A percentile compares a stretch with the other conserved stretches of the same genome.
These are phyloP conservation scores for Bathynomus jamesi DNA, from an alignment of 1,140 invertebrate species.

Conservation along the genomic window DNA sequence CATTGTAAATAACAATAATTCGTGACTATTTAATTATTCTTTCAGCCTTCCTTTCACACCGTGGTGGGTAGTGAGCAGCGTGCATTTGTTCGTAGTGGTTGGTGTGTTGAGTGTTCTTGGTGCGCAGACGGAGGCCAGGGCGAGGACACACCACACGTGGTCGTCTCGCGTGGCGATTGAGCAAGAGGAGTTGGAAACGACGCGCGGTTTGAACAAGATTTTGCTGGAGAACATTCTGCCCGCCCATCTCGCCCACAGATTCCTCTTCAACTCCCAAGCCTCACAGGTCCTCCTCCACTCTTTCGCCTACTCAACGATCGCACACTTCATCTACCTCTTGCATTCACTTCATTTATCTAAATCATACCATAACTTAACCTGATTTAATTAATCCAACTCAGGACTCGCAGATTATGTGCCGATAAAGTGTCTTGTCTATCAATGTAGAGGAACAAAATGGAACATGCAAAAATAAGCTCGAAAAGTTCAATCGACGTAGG, in stretches of 20 bases:
- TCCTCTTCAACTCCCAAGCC: constrained; percentile 53
- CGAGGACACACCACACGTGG: constrained; percentile 83
- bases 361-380: no score
- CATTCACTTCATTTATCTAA: no score
- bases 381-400: no score
- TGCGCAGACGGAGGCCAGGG: constrained; percentile 74
- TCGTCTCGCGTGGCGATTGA: constrained; percentile 82
- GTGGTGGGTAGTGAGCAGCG: constrained; percentile 25
- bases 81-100: constrained; percentile 45
- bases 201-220: constrained; percentile 87
- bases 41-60: constrained; percentile 21
- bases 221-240: constrained; percentile 94
- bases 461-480: no score
- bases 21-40: no score
- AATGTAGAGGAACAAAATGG: no score
- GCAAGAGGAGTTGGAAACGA: constrained; percentile 88
- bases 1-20: no score
- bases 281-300: constrained; percentile 49
- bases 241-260: constrained; percentile 89
- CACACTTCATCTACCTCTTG: no score
- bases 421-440: no score
- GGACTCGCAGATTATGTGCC: no score
- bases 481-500: no score
- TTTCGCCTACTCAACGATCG: no score
- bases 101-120: constrained; percentile 66